These are phyloP conservation scores for Macrochelys suwanniensis DNA, from an alignment of 2,797 vertebrate species.

Conservation along the genomic window DNA sequence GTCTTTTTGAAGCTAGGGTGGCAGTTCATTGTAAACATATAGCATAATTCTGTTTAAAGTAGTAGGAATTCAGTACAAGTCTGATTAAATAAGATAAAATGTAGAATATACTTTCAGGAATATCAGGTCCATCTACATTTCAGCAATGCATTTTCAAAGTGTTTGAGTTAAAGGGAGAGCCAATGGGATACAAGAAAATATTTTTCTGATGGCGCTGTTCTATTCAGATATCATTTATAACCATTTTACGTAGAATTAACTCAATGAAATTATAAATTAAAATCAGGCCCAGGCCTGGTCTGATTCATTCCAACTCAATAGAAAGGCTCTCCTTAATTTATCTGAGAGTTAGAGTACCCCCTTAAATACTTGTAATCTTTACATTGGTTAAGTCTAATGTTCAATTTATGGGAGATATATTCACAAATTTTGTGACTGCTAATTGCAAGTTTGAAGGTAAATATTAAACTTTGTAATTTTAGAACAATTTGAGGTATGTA, in stretches of 20 bases:
- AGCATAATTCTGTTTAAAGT: background rate
- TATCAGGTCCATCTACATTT: background rate
- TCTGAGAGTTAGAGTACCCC: background rate
- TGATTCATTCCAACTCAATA: background rate
- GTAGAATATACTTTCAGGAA: background rate
- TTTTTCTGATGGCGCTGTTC: background rate
- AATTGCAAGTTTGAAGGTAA: background rate
- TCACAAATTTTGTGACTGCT: background rate
- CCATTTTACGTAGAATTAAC: background rate
- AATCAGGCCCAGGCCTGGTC: fast-evolving
- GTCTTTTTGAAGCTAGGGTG: background rate
- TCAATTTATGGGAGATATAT: background rate
- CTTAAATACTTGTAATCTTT: background rate
- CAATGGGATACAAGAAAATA: fast-evolving
- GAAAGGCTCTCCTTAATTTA: background rate
- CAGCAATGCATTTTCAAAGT: background rate
- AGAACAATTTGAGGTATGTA: background rate
- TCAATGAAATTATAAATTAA: background rate
- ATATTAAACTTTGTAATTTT: background rate
- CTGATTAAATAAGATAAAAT: background rate
- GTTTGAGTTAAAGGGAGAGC: background rate
- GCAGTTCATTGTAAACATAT: background rate
- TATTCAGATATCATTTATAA: background rate
- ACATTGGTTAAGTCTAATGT: background rate
- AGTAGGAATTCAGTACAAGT: background rate